phyloP scores from a whole-genome alignment of 2,113 vertebrate genomes.

The Corythornis madagascariensis region DNA sequence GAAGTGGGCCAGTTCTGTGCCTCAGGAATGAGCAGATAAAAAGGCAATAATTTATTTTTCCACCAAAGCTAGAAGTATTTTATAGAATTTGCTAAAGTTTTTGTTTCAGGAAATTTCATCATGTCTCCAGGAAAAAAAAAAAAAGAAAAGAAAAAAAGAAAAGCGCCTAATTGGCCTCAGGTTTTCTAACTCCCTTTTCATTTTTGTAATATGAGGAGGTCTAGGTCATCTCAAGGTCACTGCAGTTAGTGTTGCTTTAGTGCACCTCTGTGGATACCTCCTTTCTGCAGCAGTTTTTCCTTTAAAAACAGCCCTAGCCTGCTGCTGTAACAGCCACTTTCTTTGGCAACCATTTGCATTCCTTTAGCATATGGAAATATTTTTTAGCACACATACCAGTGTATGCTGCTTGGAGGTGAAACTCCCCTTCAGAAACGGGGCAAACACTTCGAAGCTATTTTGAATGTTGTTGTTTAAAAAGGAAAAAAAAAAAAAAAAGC shows the following conservation, averaged over 20 bases:
- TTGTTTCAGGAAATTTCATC: conserved; percentile 86
- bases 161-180: conserved; percentile 75
- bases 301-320: conserved; percentile 72
- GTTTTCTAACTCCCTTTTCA: conserved; percentile 73
- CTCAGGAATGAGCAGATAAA: conserved; percentile 82
- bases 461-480: neutral
- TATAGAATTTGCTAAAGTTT: conserved; percentile 79
- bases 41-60: conserved; percentile 81
- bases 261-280: conserved; percentile 80
- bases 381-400: conserved; percentile 78
- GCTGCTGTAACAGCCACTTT: conserved; percentile 71
- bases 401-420: conserved; percentile 69
- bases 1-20: conserved; percentile 79
- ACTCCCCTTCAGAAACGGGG: conserved; percentile 44
- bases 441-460: conserved; percentile 25
- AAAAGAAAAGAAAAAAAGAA: neutral
- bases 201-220: conserved; percentile 76
- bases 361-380: conserved; percentile 84
- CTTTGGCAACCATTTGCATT: conserved; percentile 79
- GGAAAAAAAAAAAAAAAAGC: neutral
- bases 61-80: conserved; percentile 78
- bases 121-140: conserved; percentile 77
- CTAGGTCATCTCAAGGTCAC: conserved; percentile 78
- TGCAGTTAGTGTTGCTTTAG: conserved; percentile 75
- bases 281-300: conserved; percentile 76